These are phyloP conservation scores for Pygoscelis adeliae DNA, from an alignment of 2,113 vertebrate genomes.

Conservation along the genomic window DNA sequence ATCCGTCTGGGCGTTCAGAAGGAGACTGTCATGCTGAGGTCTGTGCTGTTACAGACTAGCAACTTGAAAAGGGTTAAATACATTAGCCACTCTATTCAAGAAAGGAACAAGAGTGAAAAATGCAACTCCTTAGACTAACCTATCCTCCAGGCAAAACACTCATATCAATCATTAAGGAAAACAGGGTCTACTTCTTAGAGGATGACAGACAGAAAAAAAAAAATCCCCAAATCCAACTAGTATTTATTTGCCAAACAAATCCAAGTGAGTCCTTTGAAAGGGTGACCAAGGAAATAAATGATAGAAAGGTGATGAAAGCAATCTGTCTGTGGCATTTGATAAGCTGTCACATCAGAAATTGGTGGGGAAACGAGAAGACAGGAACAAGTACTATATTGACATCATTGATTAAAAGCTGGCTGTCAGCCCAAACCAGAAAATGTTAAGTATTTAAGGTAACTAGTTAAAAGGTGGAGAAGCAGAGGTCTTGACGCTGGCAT, in stretches of 20 bases:
- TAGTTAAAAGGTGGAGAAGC: background rate
- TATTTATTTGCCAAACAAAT: background rate
- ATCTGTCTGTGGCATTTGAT: background rate
- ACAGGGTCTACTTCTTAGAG: background rate
- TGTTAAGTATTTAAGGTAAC: background rate
- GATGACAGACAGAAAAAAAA: background rate
- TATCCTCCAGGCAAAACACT: background rate
- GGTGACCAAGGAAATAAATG: slow-evolving; percentile 8
- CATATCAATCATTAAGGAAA: background rate
- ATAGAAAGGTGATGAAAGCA: slow-evolving; percentile 24
- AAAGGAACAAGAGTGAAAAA: background rate
- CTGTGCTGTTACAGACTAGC: background rate
- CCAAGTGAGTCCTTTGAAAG: background rate
- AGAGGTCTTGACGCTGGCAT: background rate
- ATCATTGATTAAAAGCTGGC: background rate
- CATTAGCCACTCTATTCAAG: background rate
- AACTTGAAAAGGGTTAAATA: background rate
- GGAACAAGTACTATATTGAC: background rate
- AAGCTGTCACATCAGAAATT: slow-evolving; percentile 31
- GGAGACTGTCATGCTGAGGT: background rate
- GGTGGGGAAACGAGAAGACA: background rate
- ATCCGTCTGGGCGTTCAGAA: background rate
- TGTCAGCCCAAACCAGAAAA: background rate
- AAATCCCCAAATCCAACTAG: background rate
- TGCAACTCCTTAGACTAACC: background rate